Evolutionary conservation across 2,888 invertebrate genomes (phyloP).

Genomic region (Andrena fulva): DNA sequence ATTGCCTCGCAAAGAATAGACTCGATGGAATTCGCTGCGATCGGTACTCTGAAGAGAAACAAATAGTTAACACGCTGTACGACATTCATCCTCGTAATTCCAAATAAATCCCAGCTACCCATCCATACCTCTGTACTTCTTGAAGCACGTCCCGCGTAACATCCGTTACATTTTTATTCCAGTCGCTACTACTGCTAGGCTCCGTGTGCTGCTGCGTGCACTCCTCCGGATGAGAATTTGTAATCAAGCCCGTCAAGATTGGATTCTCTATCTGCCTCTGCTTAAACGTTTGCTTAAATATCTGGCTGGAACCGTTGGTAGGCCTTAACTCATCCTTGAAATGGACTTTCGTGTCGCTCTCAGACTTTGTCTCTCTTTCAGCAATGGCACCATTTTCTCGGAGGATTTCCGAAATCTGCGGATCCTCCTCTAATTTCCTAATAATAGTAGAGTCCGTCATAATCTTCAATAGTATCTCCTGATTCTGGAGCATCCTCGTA

Average conservation of each 20-base stretch:
- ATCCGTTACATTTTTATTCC: constrained; percentile 79
- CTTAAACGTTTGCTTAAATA: constrained; percentile 72
- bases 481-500: constrained; percentile 78
- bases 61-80: constrained; percentile 51
- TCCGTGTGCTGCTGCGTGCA: constrained; percentile 65
- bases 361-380: constrained; percentile 49
- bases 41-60: constrained; percentile 84
- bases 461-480: constrained; percentile 75
- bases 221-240: constrained; percentile 76
- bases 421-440: constrained; percentile 76
- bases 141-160: constrained; percentile 88
- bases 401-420: constrained; percentile 76
- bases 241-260: constrained; percentile 81
- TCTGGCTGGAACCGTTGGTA: constrained; percentile 68
- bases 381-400: constrained; percentile 60
- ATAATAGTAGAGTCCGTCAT: constrained; percentile 74
- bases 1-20: constrained; percentile 94
- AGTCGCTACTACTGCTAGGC: constrained; percentile 58
- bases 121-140: constrained; percentile 88
- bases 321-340: constrained; percentile 46
- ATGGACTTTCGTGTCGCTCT: constrained; percentile 22
- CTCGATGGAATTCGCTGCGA: constrained; percentile 91
- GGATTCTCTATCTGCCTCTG: constrained; percentile 77
- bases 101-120: constrained; percentile 2
- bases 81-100: not conserved